Base-by-base conservation (phyloP, 2,888 invertebrate genomes). In the Melangyna quadrimaculata region DNA sequence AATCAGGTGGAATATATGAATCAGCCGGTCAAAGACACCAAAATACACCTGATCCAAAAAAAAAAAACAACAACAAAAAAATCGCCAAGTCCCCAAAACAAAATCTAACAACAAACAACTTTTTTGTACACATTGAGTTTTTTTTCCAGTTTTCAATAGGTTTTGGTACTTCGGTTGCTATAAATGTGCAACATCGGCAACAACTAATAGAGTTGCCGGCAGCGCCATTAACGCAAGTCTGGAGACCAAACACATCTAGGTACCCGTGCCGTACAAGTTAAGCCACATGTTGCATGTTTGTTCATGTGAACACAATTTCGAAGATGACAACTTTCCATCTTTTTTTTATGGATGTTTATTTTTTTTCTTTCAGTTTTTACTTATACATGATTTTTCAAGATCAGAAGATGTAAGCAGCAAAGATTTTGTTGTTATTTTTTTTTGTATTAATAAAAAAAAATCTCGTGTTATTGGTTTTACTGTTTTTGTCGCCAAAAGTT, bases 21-120 rank as follows among this genome's bases (percentile, higher is more conserved):
- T 86, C 86, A 81, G 81, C 77, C 77, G 86, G 86, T 86, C 86
- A 86, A 81, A 86, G 86, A 86, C 86, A 86, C 81, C 78, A 63
- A 72, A 51, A 22, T 51, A 12, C 65, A 67, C 67, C 32, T 65
- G 43, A 55, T 75, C 14, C 9, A 17, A 29, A 48, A 45, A 55
- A 48, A 57, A 67, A 48, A 48, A 14, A n/a, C n/a, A n/a, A n/a
- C n/a, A n/a, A n/a, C n/a, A n/a, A 45, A 40, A 57, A 45, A 57
- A 37, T 61, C 45, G 3, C 8, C 74, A 55, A 70, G 82, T 83
- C 73, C 17, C 61, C 69, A 53, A 73, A 72, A 69, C 48, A 70
- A 19, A 75, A 73, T 55, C 55, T 32, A 63, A 61, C 48, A 57
- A 72, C 55, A 65, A 37, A 63, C 24, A 27, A 70, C 40, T 69